Conservation (phyloP, 2,888 invertebrate species). For the Drosophila diplacantha region DNA sequence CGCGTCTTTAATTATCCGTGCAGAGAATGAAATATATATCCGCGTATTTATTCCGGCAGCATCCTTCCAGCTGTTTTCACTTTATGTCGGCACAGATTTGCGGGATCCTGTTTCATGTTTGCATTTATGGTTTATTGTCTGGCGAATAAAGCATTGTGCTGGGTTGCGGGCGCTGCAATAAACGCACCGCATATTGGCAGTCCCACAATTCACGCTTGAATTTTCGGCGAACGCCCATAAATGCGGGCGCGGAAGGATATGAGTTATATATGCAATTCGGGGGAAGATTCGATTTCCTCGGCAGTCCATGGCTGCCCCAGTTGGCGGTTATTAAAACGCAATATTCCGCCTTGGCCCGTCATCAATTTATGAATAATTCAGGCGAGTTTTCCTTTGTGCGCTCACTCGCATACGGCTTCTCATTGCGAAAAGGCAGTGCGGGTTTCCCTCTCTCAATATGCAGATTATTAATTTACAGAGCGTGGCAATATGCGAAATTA, state of each 20-base stretch:
- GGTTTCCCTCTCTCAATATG: constrained; percentile 7
- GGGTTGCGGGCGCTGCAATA: constrained; percentile 36
- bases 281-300: constrained; percentile 34
- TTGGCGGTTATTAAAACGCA: constrained; percentile 38
- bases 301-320: constrained; percentile 6
- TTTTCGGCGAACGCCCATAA: constrained; percentile 26
- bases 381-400: constrained; percentile 24
- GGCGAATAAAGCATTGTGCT: constrained; percentile 37
- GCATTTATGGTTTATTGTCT: constrained; percentile 46
- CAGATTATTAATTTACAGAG: constrained; percentile 56
- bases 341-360: constrained; percentile 28
- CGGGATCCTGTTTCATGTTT: constrained; percentile 25
- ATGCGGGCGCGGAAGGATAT: constrained; percentile 14
- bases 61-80: constrained; percentile 20
- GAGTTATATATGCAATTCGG: constrained; percentile 29
- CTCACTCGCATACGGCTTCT: constrained; percentile 2
- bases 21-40: constrained; percentile 9
- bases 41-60: constrained; percentile 9
- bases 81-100: constrained; percentile 19
- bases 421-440: constrained; percentile 4
- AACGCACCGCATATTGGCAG: constrained; percentile 25
- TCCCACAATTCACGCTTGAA: constrained; percentile 14
- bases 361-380: constrained; percentile 33
- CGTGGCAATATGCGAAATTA: constrained; percentile 48
- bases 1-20: constrained; percentile 50